Evolutionary conservation across 2,797 vertebrate genomes (phyloP).

Genomic region (Pitangus sulphuratus): DNA sequence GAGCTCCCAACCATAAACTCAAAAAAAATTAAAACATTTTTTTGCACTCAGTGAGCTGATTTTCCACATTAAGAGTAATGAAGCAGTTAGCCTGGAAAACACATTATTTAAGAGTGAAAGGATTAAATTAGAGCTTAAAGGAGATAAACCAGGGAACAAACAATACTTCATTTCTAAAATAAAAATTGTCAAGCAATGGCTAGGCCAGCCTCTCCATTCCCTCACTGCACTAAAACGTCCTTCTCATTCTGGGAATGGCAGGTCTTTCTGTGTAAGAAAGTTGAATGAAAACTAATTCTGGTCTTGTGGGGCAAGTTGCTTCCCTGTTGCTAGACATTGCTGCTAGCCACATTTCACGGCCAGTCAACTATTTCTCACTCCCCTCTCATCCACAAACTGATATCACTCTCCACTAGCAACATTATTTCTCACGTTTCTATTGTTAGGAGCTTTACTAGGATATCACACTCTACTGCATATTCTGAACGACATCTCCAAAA

Average conservation of each 20-base stretch:
- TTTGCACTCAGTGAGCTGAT: not conserved
- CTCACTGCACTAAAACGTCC: not conserved
- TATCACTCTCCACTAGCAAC: not conserved
- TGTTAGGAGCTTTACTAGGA: not conserved
- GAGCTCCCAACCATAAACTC: not conserved
- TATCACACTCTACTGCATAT: not conserved
- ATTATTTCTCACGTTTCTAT: not conserved
- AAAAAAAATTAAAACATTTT: not conserved
- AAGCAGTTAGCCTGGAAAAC: not conserved
- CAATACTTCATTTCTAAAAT: not conserved
- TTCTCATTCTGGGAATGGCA: not conserved
- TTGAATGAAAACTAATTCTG: not conserved
- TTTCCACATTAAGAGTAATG: not conserved
- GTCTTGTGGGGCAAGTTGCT: not conserved
- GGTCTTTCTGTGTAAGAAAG: rapidly evolving
- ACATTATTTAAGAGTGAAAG: not conserved
- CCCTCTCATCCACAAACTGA: not conserved
- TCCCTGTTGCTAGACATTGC: not conserved
- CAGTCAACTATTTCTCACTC: not conserved
- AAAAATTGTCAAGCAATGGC: not conserved
- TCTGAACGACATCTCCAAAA: not conserved
- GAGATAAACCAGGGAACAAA: not conserved
- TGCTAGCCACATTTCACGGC: not conserved
- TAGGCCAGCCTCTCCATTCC: not conserved
- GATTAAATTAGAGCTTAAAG: not conserved